These are phyloP conservation scores for Agonopterix subpropinquella DNA, from an alignment of 2,888 invertebrate species.

Conservation along the genomic window DNA sequence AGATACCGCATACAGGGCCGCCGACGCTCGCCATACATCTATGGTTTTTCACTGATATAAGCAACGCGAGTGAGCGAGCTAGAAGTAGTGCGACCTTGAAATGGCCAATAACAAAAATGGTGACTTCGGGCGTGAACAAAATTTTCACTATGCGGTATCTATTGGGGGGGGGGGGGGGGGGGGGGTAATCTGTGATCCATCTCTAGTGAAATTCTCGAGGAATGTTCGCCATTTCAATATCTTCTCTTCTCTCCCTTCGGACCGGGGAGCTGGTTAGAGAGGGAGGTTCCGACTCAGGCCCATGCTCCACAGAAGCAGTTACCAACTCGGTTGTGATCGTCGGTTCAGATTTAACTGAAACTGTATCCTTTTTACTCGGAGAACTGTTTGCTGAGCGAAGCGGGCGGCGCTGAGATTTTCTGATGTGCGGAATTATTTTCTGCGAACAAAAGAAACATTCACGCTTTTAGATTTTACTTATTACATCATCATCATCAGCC, in stretches of 20 bases:
- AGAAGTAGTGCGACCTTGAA: too few relatives aligned
- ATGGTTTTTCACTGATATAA: too few relatives aligned
- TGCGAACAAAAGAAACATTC: constrained; percentile 20
- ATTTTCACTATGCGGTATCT: too few relatives aligned
- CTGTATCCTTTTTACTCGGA: constrained; percentile 41
- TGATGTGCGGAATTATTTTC: constrained; percentile 53
- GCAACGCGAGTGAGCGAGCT: too few relatives aligned
- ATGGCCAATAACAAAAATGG: too few relatives aligned
- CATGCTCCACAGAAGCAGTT: constrained; percentile 50
- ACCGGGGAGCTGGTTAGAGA: constrained; percentile 42
- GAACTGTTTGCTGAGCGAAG: constrained; percentile 36
- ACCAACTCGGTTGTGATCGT: constrained; percentile 58
- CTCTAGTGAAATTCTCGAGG: constrained; percentile 17
- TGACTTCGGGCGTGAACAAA: too few relatives aligned
- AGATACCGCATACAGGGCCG: too few relatives aligned
- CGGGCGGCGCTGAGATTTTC: constrained; percentile 30
- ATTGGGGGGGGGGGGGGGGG: too few relatives aligned
- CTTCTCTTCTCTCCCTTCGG: constrained; percentile 23
- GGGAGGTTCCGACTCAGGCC: constrained; percentile 42
- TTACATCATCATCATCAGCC: too few relatives aligned
- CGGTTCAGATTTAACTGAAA: constrained; percentile 51
- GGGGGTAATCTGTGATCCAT: too few relatives aligned
- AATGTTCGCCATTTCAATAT: constrained; percentile 44
- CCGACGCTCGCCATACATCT: too few relatives aligned
- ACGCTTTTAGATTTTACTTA: too few relatives aligned